Base-by-base conservation (phyloP, 2,797 vertebrate genomes). In the Gallinago stenura region DNA sequence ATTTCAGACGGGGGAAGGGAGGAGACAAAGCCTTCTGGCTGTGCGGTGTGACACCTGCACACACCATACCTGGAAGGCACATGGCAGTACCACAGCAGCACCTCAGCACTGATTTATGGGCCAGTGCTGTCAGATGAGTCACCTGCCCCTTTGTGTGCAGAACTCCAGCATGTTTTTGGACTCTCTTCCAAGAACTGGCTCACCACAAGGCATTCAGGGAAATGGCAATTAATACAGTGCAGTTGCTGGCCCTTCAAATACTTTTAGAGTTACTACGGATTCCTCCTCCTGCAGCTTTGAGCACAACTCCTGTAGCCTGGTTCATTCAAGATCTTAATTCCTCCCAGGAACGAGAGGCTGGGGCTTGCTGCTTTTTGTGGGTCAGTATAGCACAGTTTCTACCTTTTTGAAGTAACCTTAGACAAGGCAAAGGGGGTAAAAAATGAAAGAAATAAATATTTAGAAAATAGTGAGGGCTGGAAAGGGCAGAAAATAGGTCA, bases 251-350 rank as follows among this genome's bases (percentile, higher is more conserved):
- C 54, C 50, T 91, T 33, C 53, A 86, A 11, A 68, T 60, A 39
- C 26, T 20, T 15, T 26, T 65, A 26, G 37, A 83, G 22, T 84
- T 82, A 75, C 85, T 73, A 66, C 21, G 43, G n/a, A 37, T 70
- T 62, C 71, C 30, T 71, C 46, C 80, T 48, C 39, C 64, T 25
- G 43, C 3, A 3, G 51, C 65, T 77, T 77, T 18, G 20, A 80
- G 61, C 39, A 53, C 65, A 79, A 19, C 39, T 83, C 82, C 54
- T 62, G 35, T 21, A 77, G 72, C 12, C 45, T 80, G 56, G 21
- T 66, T 97, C 96, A 92, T 96, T 95, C 89, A 89, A 66, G 71
- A 93, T 68, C 50, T 79, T 90, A 71, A 13, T 76, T 94, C 76
- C 81, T 83, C 39, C 65, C 45, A 86, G 91, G 83, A 97, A 81